These are phyloP conservation scores for Marmota flaviventris DNA, from an alignment of 2,113 vertebrate species.

Conservation along the genomic window DNA sequence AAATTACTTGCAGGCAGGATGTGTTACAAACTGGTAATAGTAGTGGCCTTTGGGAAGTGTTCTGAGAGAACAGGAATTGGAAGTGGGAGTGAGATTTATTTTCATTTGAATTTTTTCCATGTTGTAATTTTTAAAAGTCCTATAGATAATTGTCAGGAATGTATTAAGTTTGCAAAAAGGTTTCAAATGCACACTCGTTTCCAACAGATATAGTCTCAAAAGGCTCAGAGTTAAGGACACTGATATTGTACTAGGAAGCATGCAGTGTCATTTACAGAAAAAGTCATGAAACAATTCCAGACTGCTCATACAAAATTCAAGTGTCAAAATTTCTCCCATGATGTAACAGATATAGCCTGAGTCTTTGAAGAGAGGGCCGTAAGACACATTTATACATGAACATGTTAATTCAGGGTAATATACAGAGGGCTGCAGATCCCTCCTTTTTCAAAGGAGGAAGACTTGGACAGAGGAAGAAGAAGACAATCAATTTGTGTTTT, in stretches of 20 bases:
- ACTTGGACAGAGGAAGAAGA: background rate
- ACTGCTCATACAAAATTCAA: background rate
- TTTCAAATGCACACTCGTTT: conserved; percentile 1
- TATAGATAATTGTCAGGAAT: conserved; percentile 19
- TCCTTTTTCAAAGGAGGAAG: background rate
- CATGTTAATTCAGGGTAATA: background rate
- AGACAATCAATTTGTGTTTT: background rate
- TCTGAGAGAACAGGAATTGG: background rate
- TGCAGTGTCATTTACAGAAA: conserved; percentile 7
- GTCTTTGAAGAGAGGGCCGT: background rate
- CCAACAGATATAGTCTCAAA: background rate
- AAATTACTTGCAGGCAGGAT: background rate
- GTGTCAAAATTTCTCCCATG: background rate
- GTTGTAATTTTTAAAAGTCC: background rate
- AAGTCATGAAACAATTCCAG: background rate
- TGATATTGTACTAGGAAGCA: background rate
- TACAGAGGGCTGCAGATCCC: background rate
- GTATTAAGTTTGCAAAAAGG: background rate
- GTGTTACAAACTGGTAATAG: background rate
- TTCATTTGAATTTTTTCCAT: conserved; percentile 8
- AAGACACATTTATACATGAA: background rate
- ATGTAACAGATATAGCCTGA: background rate
- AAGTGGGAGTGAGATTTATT: background rate
- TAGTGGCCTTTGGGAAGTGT: background rate
- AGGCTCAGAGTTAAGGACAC: background rate